These are phyloP conservation scores for Aurelia coerulea DNA, from an alignment of 30 jellyfish, hydroid and myxozoan species.

Conservation along the genomic window DNA sequence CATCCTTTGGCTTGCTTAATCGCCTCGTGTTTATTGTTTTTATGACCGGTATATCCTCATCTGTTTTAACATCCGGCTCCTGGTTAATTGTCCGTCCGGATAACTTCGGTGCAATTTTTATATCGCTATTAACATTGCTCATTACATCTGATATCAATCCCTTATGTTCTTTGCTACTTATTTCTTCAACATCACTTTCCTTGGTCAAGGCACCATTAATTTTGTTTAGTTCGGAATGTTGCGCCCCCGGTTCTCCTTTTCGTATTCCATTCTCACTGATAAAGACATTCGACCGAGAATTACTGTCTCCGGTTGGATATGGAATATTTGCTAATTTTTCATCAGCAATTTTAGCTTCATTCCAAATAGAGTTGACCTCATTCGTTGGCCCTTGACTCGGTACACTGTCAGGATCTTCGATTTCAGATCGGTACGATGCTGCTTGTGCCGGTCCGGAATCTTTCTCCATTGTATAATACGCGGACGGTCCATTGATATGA, in stretches of 20 bases:
- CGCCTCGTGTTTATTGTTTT: slow-evolving; percentile 38
- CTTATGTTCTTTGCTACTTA: background rate
- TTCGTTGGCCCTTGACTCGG: slow-evolving; percentile 1
- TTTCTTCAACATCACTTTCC: no score
- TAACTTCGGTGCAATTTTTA: slow-evolving; percentile 32
- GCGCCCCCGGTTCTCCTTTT: slow-evolving; percentile 14
- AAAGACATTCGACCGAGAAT: slow-evolving; percentile 5
- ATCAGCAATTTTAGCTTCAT: slow-evolving; percentile 22
- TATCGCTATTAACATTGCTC: slow-evolving; percentile 48
- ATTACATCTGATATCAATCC: slow-evolving; percentile 38
- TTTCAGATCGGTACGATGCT: slow-evolving; percentile 23
- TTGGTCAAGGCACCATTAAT: background rate
- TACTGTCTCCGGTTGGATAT: slow-evolving; percentile 10
- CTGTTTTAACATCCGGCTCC: background rate
- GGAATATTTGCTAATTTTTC: slow-evolving; percentile 39
- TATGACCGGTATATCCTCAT: slow-evolving; percentile 55
- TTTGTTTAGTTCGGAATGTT: background rate
- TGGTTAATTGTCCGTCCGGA: background rate
- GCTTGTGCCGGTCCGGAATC: slow-evolving; percentile 3
- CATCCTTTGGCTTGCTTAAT: slow-evolving; percentile 5
- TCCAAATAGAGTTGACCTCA: slow-evolving; percentile 16
- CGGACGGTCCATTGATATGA: slow-evolving; percentile 69
- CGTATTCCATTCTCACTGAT: slow-evolving; percentile 47
- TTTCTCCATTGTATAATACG: slow-evolving; percentile 38
- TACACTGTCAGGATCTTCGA: slow-evolving; percentile 53